Evolutionary conservation across 2,797 vertebrate species (phyloP).

Genomic region (Hipposideros larvatus): DNA sequence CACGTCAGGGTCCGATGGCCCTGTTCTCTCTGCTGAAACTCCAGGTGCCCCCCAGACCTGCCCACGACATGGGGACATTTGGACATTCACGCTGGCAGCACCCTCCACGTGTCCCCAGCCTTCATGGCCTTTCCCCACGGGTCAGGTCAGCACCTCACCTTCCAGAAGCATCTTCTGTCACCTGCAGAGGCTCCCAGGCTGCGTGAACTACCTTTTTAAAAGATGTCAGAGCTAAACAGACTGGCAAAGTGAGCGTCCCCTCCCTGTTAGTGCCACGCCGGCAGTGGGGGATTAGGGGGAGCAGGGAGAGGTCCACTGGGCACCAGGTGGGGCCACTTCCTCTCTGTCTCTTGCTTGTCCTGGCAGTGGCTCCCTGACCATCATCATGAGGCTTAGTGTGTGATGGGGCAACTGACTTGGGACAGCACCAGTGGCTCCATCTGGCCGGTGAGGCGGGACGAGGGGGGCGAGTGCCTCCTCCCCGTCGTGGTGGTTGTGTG

Average conservation of each 20-base stretch:
- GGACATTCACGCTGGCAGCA: background rate
- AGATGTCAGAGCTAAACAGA: background rate
- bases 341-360: background rate
- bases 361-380: background rate
- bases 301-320: background rate
- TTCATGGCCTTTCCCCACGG: background rate
- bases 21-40: background rate
- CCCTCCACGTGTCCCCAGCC: background rate
- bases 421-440: background rate
- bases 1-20: background rate
- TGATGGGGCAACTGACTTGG: background rate
- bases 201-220: background rate
- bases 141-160: background rate
- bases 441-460: background rate
- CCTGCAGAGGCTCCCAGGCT: background rate
- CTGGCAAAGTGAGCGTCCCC: background rate
- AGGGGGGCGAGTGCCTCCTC: background rate
- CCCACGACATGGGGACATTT: fast-evolving
- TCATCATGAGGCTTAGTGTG: background rate
- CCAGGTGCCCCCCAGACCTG: background rate
- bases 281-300: too few species aligned
- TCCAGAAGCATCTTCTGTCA: background rate
- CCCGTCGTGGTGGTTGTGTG: too few species aligned
- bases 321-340: too few species aligned
- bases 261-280: background rate